These are phyloP conservation scores for Turnix velox DNA, from an alignment of 2,113 vertebrate species.

Conservation along the genomic window DNA sequence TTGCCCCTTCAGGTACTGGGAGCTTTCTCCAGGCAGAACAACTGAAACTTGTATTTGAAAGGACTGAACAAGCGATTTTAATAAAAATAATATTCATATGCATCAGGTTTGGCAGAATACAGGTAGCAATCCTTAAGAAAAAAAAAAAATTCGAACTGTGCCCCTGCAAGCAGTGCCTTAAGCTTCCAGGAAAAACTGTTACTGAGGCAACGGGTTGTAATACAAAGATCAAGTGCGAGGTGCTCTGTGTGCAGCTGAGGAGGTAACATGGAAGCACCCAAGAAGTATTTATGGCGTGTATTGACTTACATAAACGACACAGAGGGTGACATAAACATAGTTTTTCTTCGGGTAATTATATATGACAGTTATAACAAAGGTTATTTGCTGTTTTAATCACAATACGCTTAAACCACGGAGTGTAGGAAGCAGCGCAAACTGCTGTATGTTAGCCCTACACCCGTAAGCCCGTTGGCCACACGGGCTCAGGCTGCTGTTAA, in stretches of 20 bases:
- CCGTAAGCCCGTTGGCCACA: rapidly evolving
- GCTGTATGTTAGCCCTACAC: no score
- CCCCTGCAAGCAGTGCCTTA: no score
- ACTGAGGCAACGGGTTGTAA: neutral
- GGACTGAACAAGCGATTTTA: neutral
- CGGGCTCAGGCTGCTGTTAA: rapidly evolving
- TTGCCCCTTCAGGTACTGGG: no score
- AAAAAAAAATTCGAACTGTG: neutral
- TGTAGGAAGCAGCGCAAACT: neutral
- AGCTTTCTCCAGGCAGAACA: no score
- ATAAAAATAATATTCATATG: rapidly evolving
- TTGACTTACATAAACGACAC: rapidly evolving
- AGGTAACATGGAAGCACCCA: no score
- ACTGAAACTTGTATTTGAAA: neutral
- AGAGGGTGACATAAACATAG: rapidly evolving
- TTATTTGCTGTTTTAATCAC: neutral
- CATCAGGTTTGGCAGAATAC: neutral
- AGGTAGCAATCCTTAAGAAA: neutral
- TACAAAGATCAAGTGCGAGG: neutral
- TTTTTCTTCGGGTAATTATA: no score
- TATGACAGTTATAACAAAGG: neutral
- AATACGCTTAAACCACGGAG: neutral
- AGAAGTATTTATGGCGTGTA: rapidly evolving
- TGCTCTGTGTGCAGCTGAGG: rapidly evolving
- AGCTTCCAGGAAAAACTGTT: neutral